phyloP scores from a whole-genome alignment of 2,888 invertebrate genomes.

The Chaetoderma sp. region DNA sequence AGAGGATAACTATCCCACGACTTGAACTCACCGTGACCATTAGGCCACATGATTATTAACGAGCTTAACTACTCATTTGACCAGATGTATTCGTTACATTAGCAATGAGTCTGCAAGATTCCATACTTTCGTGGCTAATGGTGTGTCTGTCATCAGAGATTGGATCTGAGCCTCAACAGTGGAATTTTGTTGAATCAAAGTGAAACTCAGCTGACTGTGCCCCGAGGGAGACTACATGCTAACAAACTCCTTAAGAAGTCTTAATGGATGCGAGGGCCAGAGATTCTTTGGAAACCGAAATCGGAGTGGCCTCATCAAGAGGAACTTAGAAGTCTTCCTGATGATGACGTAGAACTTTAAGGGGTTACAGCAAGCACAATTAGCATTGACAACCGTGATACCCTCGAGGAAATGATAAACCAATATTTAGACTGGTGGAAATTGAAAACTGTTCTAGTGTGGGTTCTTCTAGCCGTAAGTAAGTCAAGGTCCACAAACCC shows the following conservation, averaged over 20 bases:
- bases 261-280: conserved; percentile 3
- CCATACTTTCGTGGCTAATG: conserved; percentile 2
- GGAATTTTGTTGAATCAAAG: background rate
- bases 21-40: background rate
- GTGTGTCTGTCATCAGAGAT: conserved; percentile 3
- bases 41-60: too few species aligned
- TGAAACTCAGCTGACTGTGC: background rate
- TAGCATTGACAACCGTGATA: background rate
- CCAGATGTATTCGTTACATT: background rate
- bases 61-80: too few species aligned
- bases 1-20: background rate
- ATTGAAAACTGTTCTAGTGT: background rate
- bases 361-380: background rate
- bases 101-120: background rate
- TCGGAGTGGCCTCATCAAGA: background rate
- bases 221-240: background rate
- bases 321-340: background rate
- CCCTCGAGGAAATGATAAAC: background rate
- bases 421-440: background rate
- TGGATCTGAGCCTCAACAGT: background rate
- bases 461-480: background rate
- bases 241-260: background rate
- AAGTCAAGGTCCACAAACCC: background rate
- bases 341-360: background rate
- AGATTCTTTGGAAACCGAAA: background rate